phyloP scores from a whole-genome alignment of 2,113 vertebrate genomes.

The Pelecanoides urinatrix region DNA sequence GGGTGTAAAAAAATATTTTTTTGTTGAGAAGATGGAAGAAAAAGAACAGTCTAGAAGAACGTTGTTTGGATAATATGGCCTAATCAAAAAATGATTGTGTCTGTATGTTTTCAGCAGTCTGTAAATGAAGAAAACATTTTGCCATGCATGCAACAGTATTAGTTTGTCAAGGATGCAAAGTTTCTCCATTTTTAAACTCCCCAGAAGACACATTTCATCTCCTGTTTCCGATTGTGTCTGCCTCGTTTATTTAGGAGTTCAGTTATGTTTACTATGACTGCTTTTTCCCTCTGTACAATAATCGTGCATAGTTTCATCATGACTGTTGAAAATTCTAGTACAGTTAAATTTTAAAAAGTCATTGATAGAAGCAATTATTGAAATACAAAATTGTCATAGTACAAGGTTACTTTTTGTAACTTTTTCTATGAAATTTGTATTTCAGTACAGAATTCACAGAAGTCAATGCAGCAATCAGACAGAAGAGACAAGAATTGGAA shows the following conservation, averaged over 20 bases:
- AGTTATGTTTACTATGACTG: neutral
- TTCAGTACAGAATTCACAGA: conserved; percentile 83
- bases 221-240: neutral
- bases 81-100: neutral
- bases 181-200: neutral
- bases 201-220: neutral
- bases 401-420: neutral
- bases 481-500: conserved; percentile 80
- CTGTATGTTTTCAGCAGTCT: neutral
- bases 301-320: neutral
- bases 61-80: neutral
- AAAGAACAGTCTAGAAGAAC: neutral
- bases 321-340: neutral
- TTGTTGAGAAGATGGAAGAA: neutral
- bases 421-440: conserved; percentile 34
- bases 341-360: neutral
- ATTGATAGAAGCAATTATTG: neutral
- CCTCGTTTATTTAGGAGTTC: neutral
- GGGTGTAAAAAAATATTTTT: neutral
- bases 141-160: neutral
- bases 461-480: conserved; percentile 63
- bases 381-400: neutral
- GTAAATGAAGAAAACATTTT: neutral
- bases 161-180: neutral
- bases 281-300: neutral